Base-by-base conservation (phyloP, 2,888 invertebrate species). In the Cacoxenus indagator region DNA sequence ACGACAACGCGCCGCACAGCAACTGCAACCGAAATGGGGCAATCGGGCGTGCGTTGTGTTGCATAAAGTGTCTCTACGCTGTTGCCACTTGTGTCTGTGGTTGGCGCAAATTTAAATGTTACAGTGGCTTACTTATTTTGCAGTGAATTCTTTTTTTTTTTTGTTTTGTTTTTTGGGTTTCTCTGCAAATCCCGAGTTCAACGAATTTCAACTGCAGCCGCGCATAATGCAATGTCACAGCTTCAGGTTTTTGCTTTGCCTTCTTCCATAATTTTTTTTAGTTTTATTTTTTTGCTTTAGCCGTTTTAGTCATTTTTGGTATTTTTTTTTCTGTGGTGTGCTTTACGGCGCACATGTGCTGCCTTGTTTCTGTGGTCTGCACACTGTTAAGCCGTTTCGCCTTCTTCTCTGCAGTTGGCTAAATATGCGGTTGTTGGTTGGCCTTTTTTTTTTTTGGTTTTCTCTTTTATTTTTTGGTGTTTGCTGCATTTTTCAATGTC, bases 51-150 rank as follows among this genome's bases (percentile, higher is more conserved):
- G 22, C 22, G 48, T 17, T 9, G 9, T 37, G 9, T 14, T 45
- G 46, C 6, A 43, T 55, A 37, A 29, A 62, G 37, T 68, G 70
- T 57, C 67, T 69, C 24, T 69, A 73, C 68, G 71, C 64, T 69
- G 70, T 62, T 62, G 73, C 68, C 73, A 70, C 76, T 71, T 71
- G 74, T 64, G 67, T 75, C 73, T 79, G 83, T 71, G 78, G 84
- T 72, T 75, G 66, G 59, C 73, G 73, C 64, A 77, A 78, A 79
- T 82, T 78, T 78, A 82, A 84, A 81, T 81, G 83, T 78, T 82
- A 74, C 76, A 74, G 74, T 80, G 73, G 75, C 75, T 74, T 73
- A 76, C 76, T 76, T 75, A 73, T 65, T 75, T 73, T 57, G 24
- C 46, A 14, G 11, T 22, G 45, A 48, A 22, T 61, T 24, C 19